A percentile compares a stretch with the other conserved stretches of the same genome.
These are phyloP conservation scores for Pristionchus fissidentatus DNA, from an alignment of 2,888 invertebrate species.

Conservation along the genomic window DNA sequence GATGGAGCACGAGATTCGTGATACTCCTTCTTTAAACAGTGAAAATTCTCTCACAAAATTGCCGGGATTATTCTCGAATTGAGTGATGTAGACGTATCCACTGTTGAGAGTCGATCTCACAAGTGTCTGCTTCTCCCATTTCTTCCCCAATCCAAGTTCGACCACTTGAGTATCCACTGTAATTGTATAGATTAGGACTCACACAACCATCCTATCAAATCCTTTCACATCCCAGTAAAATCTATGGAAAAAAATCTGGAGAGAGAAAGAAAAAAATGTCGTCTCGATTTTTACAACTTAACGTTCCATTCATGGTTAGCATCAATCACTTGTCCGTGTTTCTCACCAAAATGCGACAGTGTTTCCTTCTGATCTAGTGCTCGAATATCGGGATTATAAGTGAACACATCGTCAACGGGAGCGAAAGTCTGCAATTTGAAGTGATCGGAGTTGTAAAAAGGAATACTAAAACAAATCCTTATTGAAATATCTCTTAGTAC, in stretches of 20 bases:
- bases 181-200: constrained; percentile 24
- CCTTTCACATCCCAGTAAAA: too few relatives aligned
- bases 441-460: too few relatives aligned
- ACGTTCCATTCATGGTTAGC: neutral
- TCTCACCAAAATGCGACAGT: constrained; percentile 72
- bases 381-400: constrained; percentile 74
- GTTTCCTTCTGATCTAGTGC: constrained; percentile 74
- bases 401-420: constrained; percentile 76
- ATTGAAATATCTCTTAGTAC: neutral
- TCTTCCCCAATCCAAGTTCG: constrained; percentile 68
- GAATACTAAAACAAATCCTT: neutral
- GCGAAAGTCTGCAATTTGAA: constrained; percentile 67
- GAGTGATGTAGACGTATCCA: constrained; percentile 75
- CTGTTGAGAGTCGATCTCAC: constrained; percentile 73
- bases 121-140: constrained; percentile 74
- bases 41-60: constrained; percentile 71
- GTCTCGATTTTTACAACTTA: neutral
- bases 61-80: constrained; percentile 75
- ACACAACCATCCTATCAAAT: too few relatives aligned
- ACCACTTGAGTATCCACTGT: constrained; percentile 74
- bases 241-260: neutral
- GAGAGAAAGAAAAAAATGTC: neutral
- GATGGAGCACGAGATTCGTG: too few relatives aligned
- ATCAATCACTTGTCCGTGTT: too few relatives aligned
- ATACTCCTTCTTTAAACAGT: too few relatives aligned